Evolutionary conservation across 2,797 vertebrate species (phyloP).

Genomic region (Microchirus variegatus): DNA sequence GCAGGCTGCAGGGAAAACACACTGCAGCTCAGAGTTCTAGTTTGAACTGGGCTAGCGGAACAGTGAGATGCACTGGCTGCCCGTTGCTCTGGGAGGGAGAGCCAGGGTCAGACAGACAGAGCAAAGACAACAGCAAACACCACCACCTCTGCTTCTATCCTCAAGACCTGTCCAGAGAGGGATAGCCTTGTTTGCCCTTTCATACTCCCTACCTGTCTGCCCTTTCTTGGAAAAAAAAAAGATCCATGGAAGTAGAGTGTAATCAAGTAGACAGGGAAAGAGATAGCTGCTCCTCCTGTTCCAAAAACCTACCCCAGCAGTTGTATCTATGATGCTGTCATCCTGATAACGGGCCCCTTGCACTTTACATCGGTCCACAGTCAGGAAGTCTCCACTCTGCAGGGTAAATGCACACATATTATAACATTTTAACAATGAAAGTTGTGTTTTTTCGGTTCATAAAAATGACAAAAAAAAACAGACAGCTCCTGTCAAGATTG

Average conservation of each 20-base stretch:
- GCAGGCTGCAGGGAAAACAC: constrained; percentile 34
- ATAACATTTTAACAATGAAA: constrained; percentile 1
- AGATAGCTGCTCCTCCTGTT: constrained; percentile 24
- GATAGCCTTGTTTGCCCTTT: constrained; percentile 36
- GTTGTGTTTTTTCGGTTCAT: constrained; percentile 16
- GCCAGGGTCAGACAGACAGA: constrained; percentile 19
- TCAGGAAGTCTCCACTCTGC: constrained; percentile 80
- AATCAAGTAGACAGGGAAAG: constrained; percentile 33
- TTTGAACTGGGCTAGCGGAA: constrained; percentile 42
- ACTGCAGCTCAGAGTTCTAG: constrained; percentile 32
- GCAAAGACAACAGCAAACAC: constrained; percentile 42
- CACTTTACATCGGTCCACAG: constrained; percentile 77
- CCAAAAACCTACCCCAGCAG: constrained; percentile 64
- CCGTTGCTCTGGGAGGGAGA: constrained; percentile 18
- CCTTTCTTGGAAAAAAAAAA: constrained; percentile 51
- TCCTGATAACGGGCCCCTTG: constrained; percentile 73
- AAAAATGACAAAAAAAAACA: constrained; percentile 9
- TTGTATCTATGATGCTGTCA: constrained; percentile 66
- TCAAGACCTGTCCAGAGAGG: constrained; percentile 30
- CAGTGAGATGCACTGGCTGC: constrained; percentile 3
- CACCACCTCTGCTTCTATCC: constrained; percentile 21
- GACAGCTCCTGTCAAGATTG: constrained; percentile 4
- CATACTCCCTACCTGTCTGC: constrained; percentile 11
- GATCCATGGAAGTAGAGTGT: constrained; percentile 27
- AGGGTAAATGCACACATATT: constrained; percentile 29